phyloP scores from a whole-genome alignment of 2,113 vertebrate species.

The Cavia porcellus region DNA sequence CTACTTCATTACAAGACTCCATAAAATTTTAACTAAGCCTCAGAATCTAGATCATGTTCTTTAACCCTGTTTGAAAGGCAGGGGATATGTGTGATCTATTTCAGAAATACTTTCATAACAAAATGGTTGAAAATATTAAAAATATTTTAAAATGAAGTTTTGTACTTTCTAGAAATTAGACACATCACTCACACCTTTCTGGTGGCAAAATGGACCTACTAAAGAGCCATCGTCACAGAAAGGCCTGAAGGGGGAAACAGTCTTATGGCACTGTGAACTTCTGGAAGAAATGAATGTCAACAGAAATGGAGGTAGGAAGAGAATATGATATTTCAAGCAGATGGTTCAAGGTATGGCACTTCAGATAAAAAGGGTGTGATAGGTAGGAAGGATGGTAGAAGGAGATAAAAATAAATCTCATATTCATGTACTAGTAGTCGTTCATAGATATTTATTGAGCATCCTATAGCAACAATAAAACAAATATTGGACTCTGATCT shows the following conservation, averaged over 20 bases:
- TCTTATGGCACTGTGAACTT: not conserved
- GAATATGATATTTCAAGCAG: not conserved
- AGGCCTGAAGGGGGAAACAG: not conserved
- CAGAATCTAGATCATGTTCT: not conserved
- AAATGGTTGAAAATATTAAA: not conserved
- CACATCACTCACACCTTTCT: not conserved
- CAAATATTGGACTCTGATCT: not conserved
- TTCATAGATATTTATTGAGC: conserved; percentile 10
- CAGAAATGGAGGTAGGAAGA: not conserved
- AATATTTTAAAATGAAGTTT: not conserved
- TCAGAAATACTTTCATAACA: conserved; percentile 12
- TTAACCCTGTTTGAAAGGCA: not conserved
- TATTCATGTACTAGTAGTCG: not conserved
- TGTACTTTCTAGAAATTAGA: not conserved
- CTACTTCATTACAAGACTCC: not conserved
- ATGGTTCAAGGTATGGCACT: not conserved
- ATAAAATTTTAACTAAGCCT: not conserved
- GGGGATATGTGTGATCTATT: not conserved
- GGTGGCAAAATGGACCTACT: not conserved
- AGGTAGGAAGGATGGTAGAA: not conserved
- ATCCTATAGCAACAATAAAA: not conserved
- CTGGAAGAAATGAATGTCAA: not conserved
- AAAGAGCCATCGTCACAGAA: not conserved
- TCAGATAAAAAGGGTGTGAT: not conserved
- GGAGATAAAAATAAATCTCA: not conserved